Evolutionary conservation across 2,888 invertebrate genomes (phyloP), one percentile per base, ranked within the genome.

Genomic region (Sinotaia quadrata): DNA sequence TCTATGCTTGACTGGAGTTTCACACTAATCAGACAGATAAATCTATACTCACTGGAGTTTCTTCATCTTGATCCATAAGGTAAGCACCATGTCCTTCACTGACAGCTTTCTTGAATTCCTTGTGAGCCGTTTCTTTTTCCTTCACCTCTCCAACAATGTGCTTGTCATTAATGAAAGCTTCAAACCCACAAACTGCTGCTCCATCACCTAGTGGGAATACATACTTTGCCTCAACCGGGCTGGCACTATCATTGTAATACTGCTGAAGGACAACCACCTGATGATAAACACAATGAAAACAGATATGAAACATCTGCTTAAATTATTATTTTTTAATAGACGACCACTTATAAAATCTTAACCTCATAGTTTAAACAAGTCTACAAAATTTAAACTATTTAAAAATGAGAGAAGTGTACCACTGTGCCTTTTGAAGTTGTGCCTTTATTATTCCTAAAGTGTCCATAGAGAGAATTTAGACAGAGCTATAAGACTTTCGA

Each of bases 171-270:
- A 89, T 87, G 77, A 85, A 88, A 1, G 89, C 89, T 71, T 89
- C 89, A 78, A 89, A 89, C 0, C 87, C 88, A 78, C 88, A 88
- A 34, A 89, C 88, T 12, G 86, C 87, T 18, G 88, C 88, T 75
- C 84, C 81, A 29, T 88, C 88, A 51, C 85, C 85, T 59, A 89
- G 81, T 0, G 89, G 89, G 70, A 89, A 89, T 33, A 89, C 87
- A 76, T 88, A 89, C 77, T 88, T 88, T 10, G 87, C 88, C 72
- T 89, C 88, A 4, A 88, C 83, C 15, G 85, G 68, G 1, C 49
- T 21, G 34, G 75, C 68, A 31, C 72, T 77, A 71, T 87, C 88
- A 61, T 77, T 75, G 75, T 86, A 87, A 41, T 74, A 76, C 60
- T 78, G 79, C 74, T 88, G 88, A 36, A 87, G 72, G 1, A 88